Percentiles rank a stretch among this genome's conserved stretches.
phyloP scores from a whole-genome alignment of 2,797 vertebrate species.

The Halcyon chelicuti region DNA sequence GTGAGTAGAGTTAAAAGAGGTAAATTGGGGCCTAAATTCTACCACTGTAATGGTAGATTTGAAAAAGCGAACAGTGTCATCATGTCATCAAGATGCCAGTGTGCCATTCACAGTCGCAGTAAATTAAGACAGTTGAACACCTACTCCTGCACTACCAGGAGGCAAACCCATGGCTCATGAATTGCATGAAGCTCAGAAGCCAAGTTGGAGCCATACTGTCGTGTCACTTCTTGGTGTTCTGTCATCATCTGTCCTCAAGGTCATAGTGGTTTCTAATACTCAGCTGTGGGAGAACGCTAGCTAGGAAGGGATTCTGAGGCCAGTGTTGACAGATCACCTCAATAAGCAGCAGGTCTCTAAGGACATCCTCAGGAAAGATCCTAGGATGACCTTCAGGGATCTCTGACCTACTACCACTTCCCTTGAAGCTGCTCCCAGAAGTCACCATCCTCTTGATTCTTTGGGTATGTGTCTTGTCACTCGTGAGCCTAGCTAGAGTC shows the following conservation, averaged over 20 bases:
- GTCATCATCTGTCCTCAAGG: background rate
- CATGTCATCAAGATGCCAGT: background rate
- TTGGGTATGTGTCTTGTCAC: background rate
- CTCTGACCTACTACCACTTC: background rate
- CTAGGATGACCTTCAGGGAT: background rate
- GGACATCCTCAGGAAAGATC: background rate
- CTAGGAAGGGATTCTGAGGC: background rate
- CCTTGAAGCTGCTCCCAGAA: background rate
- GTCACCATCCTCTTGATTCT: background rate
- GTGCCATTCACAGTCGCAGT: background rate
- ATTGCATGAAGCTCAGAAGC: background rate
- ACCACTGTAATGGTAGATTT: background rate
- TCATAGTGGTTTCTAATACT: background rate
- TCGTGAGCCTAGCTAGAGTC: background rate
- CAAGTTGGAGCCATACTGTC: background rate
- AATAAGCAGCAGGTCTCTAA: background rate
- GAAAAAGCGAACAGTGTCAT: background rate
- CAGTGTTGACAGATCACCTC: background rate
- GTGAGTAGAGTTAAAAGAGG: background rate
- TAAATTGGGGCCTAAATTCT: background rate
- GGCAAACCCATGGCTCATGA: background rate
- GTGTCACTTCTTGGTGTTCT: background rate
- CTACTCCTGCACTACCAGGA: rapidly evolving
- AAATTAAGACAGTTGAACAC: background rate
- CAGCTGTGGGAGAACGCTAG: background rate